These are phyloP conservation scores for Fragum sueziense DNA, from an alignment of 2,888 invertebrate genomes.

Conservation along the genomic window DNA sequence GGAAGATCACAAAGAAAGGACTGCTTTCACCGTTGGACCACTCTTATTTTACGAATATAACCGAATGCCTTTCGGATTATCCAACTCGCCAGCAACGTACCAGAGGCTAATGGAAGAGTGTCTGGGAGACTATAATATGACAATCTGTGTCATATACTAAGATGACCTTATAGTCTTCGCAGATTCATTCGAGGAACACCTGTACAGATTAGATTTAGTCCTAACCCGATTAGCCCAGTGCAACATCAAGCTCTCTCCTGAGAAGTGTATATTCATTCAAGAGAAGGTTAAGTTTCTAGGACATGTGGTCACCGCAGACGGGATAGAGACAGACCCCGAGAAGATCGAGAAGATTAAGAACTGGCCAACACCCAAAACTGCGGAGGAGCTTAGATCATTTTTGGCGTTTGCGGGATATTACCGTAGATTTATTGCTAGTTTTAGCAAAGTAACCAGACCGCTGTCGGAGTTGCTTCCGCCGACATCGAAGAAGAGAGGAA, in stretches of 20 bases:
- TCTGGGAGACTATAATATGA: slow-evolving; percentile 30
- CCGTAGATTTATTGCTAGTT: slow-evolving; percentile 41
- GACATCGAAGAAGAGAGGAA: background rate
- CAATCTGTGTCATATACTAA: slow-evolving; percentile 46
- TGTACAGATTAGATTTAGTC: slow-evolving; percentile 39
- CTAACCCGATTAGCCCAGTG: slow-evolving; percentile 23
- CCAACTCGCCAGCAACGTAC: slow-evolving; percentile 44
- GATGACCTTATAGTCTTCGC: slow-evolving; percentile 60
- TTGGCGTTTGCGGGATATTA: slow-evolving; percentile 54
- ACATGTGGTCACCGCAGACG: slow-evolving; percentile 39
- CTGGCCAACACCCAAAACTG: slow-evolving; percentile 48
- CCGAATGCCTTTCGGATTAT: too few relatives aligned
- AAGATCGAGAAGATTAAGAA: slow-evolving; percentile 7
- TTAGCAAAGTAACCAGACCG: slow-evolving; percentile 48
- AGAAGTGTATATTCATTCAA: slow-evolving; percentile 44
- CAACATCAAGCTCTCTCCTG: too few relatives aligned
- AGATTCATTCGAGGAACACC: slow-evolving; percentile 43
- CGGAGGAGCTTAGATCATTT: slow-evolving; percentile 46
- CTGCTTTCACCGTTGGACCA: slow-evolving; percentile 24
- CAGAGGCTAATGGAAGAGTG: slow-evolving; percentile 44
- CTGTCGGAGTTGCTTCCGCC: slow-evolving; percentile 36
- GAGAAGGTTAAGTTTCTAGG: slow-evolving; percentile 42
- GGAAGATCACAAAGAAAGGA: slow-evolving; percentile 21
- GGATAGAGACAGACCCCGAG: slow-evolving; percentile 30
- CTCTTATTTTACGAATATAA: slow-evolving; percentile 17